Conservation (phyloP, 2,797 vertebrate genomes). For the Chromobotia macracanthus region DNA sequence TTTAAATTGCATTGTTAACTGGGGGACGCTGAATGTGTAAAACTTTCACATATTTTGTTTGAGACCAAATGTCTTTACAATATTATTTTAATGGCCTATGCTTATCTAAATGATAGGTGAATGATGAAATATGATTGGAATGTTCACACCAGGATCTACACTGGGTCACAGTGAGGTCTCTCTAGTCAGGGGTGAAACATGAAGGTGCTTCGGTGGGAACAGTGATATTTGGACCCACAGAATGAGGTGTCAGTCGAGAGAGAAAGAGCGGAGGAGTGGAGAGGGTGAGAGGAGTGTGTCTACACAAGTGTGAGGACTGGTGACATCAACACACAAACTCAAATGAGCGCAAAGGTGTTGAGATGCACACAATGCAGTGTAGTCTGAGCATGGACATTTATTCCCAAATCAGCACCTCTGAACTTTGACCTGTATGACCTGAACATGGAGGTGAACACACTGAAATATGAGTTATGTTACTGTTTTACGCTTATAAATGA, state of each 20-base stretch:
- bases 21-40: no score
- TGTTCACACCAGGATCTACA: background rate
- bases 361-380: slow-evolving; percentile 40
- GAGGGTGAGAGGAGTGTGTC: slow-evolving; percentile 54
- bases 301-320: slow-evolving; percentile 56
- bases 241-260: slow-evolving; percentile 45
- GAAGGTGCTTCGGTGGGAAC: slow-evolving; percentile 48
- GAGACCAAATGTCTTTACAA: no score
- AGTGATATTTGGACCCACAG: background rate
- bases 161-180: slow-evolving; percentile 18
- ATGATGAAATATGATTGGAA: background rate
- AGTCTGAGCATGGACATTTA: slow-evolving; percentile 13
- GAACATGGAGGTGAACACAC: background rate
- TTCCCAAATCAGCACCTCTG: slow-evolving; percentile 46
- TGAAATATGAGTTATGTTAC: slow-evolving; percentile 10
- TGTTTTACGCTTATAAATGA: no score
- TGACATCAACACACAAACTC: slow-evolving; percentile 47
- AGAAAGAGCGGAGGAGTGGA: slow-evolving; percentile 19
- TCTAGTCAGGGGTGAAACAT: slow-evolving; percentile 2
- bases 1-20: no score
- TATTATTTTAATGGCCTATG: background rate
- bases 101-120: background rate
- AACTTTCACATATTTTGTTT: no score
- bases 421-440: background rate
- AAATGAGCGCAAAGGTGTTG: slow-evolving; percentile 51